A percentile compares a stretch with the other conserved stretches of the same genome.
phyloP scores from a whole-genome alignment of 2,113 vertebrate species.

The Alethe diademata region DNA sequence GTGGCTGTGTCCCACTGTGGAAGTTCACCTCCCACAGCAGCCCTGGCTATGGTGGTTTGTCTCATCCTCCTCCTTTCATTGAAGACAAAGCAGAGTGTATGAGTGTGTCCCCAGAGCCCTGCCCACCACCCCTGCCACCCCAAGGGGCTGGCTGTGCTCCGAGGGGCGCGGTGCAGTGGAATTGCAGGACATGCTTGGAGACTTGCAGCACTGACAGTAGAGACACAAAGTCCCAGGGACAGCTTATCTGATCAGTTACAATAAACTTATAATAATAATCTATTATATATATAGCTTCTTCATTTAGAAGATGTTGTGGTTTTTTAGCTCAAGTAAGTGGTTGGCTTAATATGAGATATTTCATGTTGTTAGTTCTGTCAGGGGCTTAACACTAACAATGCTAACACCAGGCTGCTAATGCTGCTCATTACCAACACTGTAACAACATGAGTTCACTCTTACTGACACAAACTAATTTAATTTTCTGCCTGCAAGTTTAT shows the following conservation, averaged over 20 bases:
- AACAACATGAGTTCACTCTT: background rate
- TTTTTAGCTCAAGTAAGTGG: background rate
- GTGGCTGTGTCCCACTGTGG: background rate
- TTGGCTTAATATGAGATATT: background rate
- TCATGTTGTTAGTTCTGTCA: background rate
- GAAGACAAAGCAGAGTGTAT: background rate
- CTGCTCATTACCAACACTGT: background rate
- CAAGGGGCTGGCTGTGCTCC: background rate
- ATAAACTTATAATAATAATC: background rate
- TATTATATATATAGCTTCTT: background rate
- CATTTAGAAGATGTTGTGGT: background rate
- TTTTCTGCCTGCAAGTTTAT: background rate
- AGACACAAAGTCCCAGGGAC: background rate
- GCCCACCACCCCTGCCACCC: fast-evolving
- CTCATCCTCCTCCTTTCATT: background rate
- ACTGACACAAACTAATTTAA: background rate
- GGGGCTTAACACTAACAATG: background rate
- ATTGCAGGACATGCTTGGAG: background rate
- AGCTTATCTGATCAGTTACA: background rate
- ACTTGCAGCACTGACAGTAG: background rate
- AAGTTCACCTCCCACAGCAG: background rate
- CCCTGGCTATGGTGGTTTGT: background rate
- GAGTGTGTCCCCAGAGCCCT: fast-evolving
- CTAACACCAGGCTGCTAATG: background rate
- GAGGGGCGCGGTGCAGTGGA: fast-evolving